phyloP scores from a whole-genome alignment of 2,888 invertebrate genomes.

The Meloe dianella region DNA sequence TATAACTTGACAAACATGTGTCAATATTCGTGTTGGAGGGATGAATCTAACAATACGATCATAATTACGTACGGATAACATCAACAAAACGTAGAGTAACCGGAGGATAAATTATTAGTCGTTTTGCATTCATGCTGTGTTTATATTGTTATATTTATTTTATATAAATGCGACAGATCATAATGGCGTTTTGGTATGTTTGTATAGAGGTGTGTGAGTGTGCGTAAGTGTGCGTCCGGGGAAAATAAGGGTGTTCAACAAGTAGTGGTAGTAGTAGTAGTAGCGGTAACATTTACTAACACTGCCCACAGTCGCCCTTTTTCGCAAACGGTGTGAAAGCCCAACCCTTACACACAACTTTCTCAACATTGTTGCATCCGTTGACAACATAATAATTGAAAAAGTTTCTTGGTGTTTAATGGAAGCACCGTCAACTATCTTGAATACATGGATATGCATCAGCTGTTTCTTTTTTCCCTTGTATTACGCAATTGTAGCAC shows the following conservation, averaged over 20 bases:
- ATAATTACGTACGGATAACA: not conserved
- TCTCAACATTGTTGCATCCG: conserved; percentile 36
- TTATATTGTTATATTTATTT: not conserved
- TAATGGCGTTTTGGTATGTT: not conserved
- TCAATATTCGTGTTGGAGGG: not conserved
- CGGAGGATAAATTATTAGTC: not conserved
- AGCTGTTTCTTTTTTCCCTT: not conserved
- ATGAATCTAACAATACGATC: not conserved
- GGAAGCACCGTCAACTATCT: conserved; percentile 28
- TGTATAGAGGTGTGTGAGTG: not conserved
- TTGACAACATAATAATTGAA: conserved; percentile 47
- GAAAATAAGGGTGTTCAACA: conserved; percentile 34
- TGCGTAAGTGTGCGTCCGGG: not conserved
- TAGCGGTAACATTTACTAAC: conserved; percentile 22
- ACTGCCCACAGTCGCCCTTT: not conserved
- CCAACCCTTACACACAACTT: conserved; percentile 1
- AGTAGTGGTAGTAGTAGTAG: conserved; percentile 37
- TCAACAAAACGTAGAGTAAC: no score
- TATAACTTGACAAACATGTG: not conserved
- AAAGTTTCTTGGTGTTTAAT: conserved; percentile 44
- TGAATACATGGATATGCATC: not conserved
- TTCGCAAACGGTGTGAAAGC: not conserved
- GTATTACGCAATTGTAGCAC: not conserved
- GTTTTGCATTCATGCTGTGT: not conserved
- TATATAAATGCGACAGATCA: not conserved